Base-by-base conservation (phyloP, 2,888 invertebrate species). In the Tetheella fluctuosa region DNA sequence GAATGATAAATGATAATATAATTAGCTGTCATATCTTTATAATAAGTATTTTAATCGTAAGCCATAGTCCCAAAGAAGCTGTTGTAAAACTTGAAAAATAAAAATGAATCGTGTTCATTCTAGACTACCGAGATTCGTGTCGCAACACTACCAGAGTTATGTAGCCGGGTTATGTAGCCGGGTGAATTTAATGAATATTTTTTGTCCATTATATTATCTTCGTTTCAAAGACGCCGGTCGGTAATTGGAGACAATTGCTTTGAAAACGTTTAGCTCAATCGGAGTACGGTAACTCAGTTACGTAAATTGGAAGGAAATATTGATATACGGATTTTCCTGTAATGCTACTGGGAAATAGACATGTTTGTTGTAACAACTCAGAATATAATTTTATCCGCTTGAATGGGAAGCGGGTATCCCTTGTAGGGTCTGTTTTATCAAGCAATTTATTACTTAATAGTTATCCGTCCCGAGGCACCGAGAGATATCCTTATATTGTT, bases 221-320 rank as follows among this genome's bases (percentile, higher is more conserved):
- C 61, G 34, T 34, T 55, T 20, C 30, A 30, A 34, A 34, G 55
- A 59, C 63, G 34, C 28, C 58, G 53, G 59, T 59, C 57, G 52
- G 63, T 70, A 74, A 74, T 70, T 67, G 68, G 59, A 65, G 63
- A 65, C 67, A 64, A 68, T 68, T 59, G 60, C 54, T 64, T 63
- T 55, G 54, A 59, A 65, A 73, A 61, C 61, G 63, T 65, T 70
- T 20, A 63, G 59, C 60, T 62, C 60, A 48, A 48, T 48, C 60
- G 64, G 59, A 63, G 59, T 34, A 56, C 53, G 58, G 59, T 72
- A 65, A 72, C 62, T 72, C 64, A 65, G 67, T 73, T 68, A 73
- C 64, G 60, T 52, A 66, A 68, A 67, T 42, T 42, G 48, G 20
- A 48, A n/a, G 48, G 48, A 48, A 48, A 48, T 48, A 48, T 48